Evolutionary conservation across 2,113 vertebrate species (phyloP), one percentile per base, ranked within the genome.

Genomic region (Lanius collurio): DNA sequence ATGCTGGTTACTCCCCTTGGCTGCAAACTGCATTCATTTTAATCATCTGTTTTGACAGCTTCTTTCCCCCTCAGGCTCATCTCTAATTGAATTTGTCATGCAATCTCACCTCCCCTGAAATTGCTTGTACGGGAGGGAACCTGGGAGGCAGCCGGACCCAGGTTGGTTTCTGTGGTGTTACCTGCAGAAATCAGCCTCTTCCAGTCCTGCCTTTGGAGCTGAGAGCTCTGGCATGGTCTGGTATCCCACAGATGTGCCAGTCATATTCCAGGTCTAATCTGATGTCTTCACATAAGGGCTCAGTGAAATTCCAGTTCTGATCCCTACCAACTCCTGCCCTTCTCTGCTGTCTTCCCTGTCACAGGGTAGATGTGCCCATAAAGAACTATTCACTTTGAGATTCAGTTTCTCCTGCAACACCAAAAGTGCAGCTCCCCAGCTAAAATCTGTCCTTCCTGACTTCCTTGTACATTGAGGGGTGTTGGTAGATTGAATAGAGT

Each of bases 81-180:
- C 69, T 83, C 85, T 97, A 95, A 97, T 96, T 93, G 85, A 94
- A 92, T 93, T 90, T 94, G 88, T 89, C 91, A 83, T 87, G 92
- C 79, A 90, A 71, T 74, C 92, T 84, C 84, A 74, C 95, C 86
- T 95, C 88, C 92, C 56, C 77, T 87, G 42, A 89, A 95, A 93
- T 15, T 19, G 9, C 70, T 90, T 89, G 71, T 78, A 28, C 0
- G 1, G 68, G 71, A 83, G 64, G 52, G 65, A 83, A 39, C 31
- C 76, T 39, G 76, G 33, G 73, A 93, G 60, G 76, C 86, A 93
- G 64, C 88, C 56, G 93, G 93, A 89, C 89, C 64, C 60, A 31
- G 76, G 52, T 4, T 13, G 15, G 11, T 84, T 90, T 77, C 68
- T 52, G 44, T 10, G 15, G 47, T 5, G 13, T 74, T 57, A 50